Evolutionary conservation across 2,888 invertebrate genomes (phyloP).

Genomic region (Drosophila diplacantha): DNA sequence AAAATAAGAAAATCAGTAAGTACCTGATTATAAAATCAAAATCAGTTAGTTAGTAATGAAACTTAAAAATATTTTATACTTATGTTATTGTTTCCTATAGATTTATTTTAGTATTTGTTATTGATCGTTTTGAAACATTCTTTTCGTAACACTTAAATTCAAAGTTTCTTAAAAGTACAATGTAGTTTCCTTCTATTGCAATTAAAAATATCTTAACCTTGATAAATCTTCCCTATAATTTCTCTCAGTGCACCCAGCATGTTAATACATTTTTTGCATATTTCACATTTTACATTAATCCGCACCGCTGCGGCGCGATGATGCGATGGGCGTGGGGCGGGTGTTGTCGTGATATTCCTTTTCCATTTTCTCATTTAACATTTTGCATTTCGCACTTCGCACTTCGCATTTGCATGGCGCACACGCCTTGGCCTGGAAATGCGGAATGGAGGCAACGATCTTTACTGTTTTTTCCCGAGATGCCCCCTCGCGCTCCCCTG

Average conservation of each 20-base stretch:
- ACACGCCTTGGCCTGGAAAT: conserved; percentile 70
- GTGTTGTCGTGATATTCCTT: conserved; percentile 56
- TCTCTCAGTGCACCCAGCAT: conserved; percentile 28
- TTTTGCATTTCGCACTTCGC: conserved; percentile 30
- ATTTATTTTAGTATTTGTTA: too few relatives aligned
- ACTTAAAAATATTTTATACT: too few relatives aligned
- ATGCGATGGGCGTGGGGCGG: conserved; percentile 48
- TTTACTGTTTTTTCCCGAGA: conserved; percentile 41
- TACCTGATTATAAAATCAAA: too few relatives aligned
- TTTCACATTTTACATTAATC: conserved; percentile 52
- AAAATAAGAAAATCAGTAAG: too few relatives aligned
- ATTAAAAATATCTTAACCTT: not conserved
- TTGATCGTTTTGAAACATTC: too few relatives aligned
- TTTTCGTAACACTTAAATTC: too few relatives aligned
- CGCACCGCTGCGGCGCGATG: conserved; percentile 13
- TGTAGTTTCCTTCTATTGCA: not conserved
- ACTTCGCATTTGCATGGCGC: conserved; percentile 58
- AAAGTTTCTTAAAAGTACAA: too few relatives aligned
- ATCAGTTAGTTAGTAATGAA: too few relatives aligned
- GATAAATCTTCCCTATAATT: not conserved
- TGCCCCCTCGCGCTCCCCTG: conserved; percentile 3
- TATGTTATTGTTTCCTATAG: too few relatives aligned
- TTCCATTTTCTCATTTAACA: conserved; percentile 26
- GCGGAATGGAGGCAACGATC: conserved; percentile 59
- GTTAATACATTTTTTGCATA: conserved; percentile 39